phyloP scores from a whole-genome alignment of 2,113 vertebrate genomes.

The Willisornis vidua region DNA sequence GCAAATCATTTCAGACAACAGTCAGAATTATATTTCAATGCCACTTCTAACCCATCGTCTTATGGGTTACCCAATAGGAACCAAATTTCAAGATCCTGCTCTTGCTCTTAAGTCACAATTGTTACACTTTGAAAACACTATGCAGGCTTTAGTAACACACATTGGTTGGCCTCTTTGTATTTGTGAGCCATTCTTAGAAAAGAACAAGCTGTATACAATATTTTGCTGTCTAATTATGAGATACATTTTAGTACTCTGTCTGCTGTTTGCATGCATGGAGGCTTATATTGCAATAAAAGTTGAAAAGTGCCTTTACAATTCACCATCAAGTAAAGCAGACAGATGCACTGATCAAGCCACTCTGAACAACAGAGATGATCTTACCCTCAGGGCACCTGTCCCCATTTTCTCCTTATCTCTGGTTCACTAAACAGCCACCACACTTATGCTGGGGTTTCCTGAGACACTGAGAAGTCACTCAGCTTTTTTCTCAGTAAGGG shows the following conservation, averaged over 20 bases:
- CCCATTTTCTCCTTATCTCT: neutral
- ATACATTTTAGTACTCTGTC: neutral
- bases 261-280: neutral
- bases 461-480: neutral
- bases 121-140: neutral
- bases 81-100: neutral
- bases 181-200: neutral
- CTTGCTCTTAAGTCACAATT: neutral
- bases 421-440: neutral
- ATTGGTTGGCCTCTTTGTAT: neutral
- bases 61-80: neutral
- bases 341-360: neutral
- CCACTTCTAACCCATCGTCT: neutral
- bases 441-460: fast-evolving
- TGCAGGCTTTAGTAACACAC: neutral
- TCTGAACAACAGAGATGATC: neutral
- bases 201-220: neutral
- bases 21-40: neutral
- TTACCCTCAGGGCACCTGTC: neutral
- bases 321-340: neutral
- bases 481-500: neutral
- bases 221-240: neutral
- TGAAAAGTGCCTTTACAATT: neutral
- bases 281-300: fast-evolving
- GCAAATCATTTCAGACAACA: neutral